phyloP scores from a whole-genome alignment of 2,888 invertebrate genomes.

The Limnephilus auricula region DNA sequence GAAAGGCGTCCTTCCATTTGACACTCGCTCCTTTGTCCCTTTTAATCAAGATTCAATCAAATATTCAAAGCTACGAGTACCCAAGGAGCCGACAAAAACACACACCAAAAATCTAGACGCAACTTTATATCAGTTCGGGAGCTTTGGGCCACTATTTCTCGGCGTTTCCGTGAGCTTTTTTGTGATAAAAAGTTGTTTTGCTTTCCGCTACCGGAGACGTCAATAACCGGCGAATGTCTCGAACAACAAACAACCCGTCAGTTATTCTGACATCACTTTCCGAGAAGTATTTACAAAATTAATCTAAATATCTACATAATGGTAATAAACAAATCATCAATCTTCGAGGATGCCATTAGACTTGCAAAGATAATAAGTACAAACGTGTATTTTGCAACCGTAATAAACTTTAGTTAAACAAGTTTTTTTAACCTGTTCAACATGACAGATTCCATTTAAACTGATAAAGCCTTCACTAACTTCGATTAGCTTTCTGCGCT shows the following conservation, averaged over 20 bases:
- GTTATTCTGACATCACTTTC: background rate
- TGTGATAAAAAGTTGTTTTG: background rate
- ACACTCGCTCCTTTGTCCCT: constrained; percentile 25
- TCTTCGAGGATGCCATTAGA: background rate
- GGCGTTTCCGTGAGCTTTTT: background rate
- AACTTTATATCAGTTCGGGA: background rate
- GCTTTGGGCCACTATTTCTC: background rate
- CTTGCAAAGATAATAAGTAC: background rate
- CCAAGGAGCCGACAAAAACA: background rate
- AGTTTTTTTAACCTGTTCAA: background rate
- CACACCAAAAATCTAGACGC: background rate
- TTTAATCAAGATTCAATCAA: constrained; percentile 29
- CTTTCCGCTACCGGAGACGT: background rate
- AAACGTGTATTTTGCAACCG: background rate
- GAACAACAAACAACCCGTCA: background rate
- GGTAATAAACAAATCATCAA: background rate
- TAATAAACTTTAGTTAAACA: too few relatives aligned
- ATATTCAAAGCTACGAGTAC: constrained; percentile 14
- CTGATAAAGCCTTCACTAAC: constrained; percentile 25
- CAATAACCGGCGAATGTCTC: background rate
- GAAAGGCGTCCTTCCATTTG: constrained; percentile 10
- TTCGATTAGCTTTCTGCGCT: constrained; percentile 10
- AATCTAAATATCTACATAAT: background rate
- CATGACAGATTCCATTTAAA: constrained; percentile 12
- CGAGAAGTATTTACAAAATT: background rate